Evolutionary conservation across 2,888 invertebrate genomes (phyloP).

Genomic region (Uropetala carovei): DNA sequence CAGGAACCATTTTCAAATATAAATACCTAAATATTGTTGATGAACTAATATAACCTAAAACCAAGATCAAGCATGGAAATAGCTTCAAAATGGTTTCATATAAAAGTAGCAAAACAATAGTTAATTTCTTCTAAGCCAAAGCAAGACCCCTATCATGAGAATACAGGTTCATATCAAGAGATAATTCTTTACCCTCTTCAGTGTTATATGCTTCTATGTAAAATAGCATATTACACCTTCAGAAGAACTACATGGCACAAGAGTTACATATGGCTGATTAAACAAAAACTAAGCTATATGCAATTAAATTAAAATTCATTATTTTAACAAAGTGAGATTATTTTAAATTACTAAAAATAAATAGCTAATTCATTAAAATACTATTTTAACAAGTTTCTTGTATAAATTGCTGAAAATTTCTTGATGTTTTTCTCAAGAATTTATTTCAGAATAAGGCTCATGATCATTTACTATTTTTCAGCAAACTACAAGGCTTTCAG

Average conservation of each 20-base stretch:
- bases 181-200: too few relatives aligned
- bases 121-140: too few relatives aligned
- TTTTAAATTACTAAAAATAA: too few relatives aligned
- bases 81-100: neutral
- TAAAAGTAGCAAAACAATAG: too few relatives aligned
- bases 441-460: neutral
- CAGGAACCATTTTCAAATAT: neutral
- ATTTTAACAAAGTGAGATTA: too few relatives aligned
- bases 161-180: neutral
- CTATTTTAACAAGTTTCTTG: too few relatives aligned
- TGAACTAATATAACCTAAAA: constrained; percentile 57
- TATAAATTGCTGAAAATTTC: too few relatives aligned
- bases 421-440: neutral
- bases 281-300: constrained; percentile 5
- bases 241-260: constrained; percentile 26
- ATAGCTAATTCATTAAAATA: too few relatives aligned
- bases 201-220: too few relatives aligned
- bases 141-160: too few relatives aligned
- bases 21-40: neutral
- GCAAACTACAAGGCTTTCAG: neutral
- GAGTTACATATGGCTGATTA: constrained; percentile 17
- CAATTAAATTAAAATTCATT: neutral
- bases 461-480: neutral
- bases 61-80: constrained; percentile 31
- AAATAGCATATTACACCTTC: too few relatives aligned